phyloP scores from a whole-genome alignment of 2,113 vertebrate genomes.

The Aptenodytes patagonicus region DNA sequence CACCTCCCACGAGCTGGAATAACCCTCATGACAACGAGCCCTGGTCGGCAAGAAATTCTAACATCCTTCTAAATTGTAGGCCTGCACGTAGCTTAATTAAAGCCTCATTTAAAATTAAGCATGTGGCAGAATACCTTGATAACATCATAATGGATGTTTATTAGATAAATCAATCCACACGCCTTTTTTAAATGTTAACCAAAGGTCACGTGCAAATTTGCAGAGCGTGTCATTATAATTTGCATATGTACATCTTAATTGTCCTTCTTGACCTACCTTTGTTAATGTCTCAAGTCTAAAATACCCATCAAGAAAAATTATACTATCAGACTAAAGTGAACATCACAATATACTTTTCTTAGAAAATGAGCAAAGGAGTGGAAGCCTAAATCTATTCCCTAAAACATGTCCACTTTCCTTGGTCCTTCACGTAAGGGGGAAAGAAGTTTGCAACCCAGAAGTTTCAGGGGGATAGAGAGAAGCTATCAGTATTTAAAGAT shows the following conservation, averaged over 20 bases:
- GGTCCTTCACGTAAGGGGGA: background rate
- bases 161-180: background rate
- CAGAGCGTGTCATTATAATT: background rate
- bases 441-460: background rate
- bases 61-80: background rate
- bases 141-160: background rate
- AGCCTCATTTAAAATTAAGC: background rate
- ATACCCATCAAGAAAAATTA: background rate
- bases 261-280: background rate
- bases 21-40: background rate
- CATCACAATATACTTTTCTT: background rate
- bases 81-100: background rate
- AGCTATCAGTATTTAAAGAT: background rate
- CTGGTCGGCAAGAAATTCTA: background rate
- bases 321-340: background rate
- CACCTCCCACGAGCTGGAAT: background rate
- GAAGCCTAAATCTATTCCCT: background rate
- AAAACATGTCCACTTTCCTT: fast-evolving
- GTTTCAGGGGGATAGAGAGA: background rate
- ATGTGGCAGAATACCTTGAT: fast-evolving
- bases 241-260: background rate
- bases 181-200: background rate
- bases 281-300: background rate
- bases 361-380: background rate
- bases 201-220: background rate